Evolutionary conservation across 2,113 vertebrate species (phyloP).

Genomic region (Cromileptes altivelis): DNA sequence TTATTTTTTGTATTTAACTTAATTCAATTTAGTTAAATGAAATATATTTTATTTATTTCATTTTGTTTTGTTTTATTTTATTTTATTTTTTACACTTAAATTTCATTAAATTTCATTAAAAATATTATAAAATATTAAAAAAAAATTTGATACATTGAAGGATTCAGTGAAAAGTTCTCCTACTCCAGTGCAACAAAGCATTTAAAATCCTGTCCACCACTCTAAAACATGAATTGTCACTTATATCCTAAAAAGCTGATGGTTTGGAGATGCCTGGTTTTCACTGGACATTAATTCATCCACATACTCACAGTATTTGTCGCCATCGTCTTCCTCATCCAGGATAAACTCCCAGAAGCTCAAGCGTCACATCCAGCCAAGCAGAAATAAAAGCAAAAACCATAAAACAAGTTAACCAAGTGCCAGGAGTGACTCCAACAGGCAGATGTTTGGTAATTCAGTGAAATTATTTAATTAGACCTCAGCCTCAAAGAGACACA

Average conservation of each 20-base stretch:
- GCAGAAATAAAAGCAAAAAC: conserved; percentile 42
- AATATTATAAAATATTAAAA: too few species aligned
- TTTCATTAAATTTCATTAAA: too few species aligned
- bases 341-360: conserved; percentile 10
- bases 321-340: background rate
- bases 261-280: background rate
- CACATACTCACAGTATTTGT: conserved; percentile 4
- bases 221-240: background rate
- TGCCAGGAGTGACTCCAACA: conserved; percentile 50
- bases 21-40: too few species aligned
- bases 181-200: background rate
- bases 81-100: too few species aligned
- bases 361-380: background rate
- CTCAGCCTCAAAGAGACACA: conserved; percentile 51
- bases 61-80: too few species aligned
- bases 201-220: background rate
- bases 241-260: background rate
- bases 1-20: too few species aligned
- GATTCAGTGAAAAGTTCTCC: background rate
- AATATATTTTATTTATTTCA: too few species aligned
- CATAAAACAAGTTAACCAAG: conserved; percentile 53
- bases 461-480: conserved; percentile 71
- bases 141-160: background rate
- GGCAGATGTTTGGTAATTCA: conserved; percentile 68
- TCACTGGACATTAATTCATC: background rate